Evolutionary conservation across 2,797 vertebrate species (phyloP).

Genomic region (Anas acuta): DNA sequence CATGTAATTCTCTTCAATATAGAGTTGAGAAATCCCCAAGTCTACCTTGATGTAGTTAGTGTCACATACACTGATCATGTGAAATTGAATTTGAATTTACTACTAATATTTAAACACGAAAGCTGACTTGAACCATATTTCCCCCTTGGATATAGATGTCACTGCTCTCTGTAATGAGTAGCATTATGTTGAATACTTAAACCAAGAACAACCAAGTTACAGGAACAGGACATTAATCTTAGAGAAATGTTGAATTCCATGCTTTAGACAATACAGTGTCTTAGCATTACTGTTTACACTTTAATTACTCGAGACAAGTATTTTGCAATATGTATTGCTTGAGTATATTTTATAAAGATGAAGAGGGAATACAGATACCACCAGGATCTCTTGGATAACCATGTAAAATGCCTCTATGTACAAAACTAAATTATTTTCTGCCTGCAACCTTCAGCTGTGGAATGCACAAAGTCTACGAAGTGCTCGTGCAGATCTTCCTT

Average conservation of each 20-base stretch:
- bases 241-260: slow-evolving; percentile 42
- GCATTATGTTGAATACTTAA: slow-evolving; percentile 66
- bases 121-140: slow-evolving; percentile 71
- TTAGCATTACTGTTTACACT: neutral
- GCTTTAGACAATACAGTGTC: slow-evolving; percentile 29
- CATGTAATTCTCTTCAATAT: slow-evolving; percentile 70
- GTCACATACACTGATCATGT: slow-evolving; percentile 69
- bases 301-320: slow-evolving; percentile 33
- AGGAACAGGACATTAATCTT: slow-evolving; percentile 63
- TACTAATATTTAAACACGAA: slow-evolving; percentile 75
- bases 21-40: slow-evolving; percentile 69
- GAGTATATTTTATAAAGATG: neutral
- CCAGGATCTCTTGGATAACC: neutral
- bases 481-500: neutral
- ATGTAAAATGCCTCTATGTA: neutral
- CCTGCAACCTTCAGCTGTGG: neutral
- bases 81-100: slow-evolving; percentile 76
- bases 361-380: neutral
- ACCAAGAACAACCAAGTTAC: slow-evolving; percentile 64
- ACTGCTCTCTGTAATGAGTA: slow-evolving; percentile 67
- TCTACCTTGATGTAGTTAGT: slow-evolving; percentile 75
- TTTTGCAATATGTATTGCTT: neutral
- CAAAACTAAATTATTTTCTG: neutral
- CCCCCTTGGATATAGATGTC: slow-evolving; percentile 73
- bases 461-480: neutral